Percentiles rank a stretch among this genome's conserved stretches.
These are phyloP conservation scores for Eupeodes luniger DNA, from an alignment of 2,888 invertebrate genomes.

Conservation along the genomic window DNA sequence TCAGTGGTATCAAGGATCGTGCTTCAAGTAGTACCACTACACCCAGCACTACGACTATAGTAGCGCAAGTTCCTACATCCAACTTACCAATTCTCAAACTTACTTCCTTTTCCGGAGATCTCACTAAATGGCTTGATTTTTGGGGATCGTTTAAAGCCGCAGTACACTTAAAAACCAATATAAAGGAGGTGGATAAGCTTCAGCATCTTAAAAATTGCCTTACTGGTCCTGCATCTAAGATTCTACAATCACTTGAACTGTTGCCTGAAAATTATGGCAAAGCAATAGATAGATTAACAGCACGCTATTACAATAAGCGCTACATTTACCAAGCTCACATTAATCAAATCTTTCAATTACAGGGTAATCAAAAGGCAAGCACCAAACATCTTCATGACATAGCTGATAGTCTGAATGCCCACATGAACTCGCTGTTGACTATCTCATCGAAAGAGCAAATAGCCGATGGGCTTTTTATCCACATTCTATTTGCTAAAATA, in stretches of 20 bases:
- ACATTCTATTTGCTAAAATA: no score
- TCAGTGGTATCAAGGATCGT: neutral
- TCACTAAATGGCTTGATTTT: constrained; percentile 21
- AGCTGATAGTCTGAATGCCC: neutral
- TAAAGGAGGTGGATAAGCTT: constrained; percentile 19
- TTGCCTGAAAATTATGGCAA: constrained; percentile 33
- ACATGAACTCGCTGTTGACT: neutral
- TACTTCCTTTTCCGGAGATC: constrained; percentile 13
- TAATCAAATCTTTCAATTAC: no score
- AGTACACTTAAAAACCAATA: constrained; percentile 14
- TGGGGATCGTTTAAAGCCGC: constrained; percentile 23
- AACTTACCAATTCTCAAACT: constrained; percentile 3
- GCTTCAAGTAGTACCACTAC: no score
- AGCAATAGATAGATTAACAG: constrained; percentile 12
- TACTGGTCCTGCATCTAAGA: constrained; percentile 13
- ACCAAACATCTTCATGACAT: no score
- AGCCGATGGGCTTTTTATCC: no score
- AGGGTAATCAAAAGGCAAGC: no score
- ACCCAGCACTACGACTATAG: neutral
- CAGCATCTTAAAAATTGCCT: constrained; percentile 19
- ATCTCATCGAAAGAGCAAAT: no score
- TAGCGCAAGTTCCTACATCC: neutral
- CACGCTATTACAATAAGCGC: constrained; percentile 2
- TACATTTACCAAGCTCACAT: no score
- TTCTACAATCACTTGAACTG: constrained; percentile 28